A percentile compares a stretch with the other conserved stretches of the same genome.
Conservation (phyloP, 2,113 vertebrate genomes). For the Lepisosteus osseus region DNA sequence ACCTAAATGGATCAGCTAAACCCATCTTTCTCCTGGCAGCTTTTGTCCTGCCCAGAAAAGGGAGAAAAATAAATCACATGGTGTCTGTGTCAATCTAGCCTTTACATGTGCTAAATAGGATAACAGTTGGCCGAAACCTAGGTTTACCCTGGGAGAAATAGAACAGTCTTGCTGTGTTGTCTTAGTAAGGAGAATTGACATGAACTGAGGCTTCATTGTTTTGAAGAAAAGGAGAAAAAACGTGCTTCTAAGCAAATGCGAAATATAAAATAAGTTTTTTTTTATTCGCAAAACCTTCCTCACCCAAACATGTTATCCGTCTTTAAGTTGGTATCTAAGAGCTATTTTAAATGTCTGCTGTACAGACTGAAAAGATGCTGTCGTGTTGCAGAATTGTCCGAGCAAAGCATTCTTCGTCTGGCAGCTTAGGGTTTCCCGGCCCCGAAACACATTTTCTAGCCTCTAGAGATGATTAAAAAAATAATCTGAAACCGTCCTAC, state of each 20-base stretch:
- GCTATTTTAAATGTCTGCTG: no score
- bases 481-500: no score
- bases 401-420: no score
- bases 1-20: slow-evolving; percentile 30
- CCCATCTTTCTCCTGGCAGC: slow-evolving; percentile 20
- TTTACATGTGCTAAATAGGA: slow-evolving; percentile 20
- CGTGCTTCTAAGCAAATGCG: slow-evolving; percentile 33
- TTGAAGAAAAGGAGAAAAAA: slow-evolving; percentile 43
- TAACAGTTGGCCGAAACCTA: slow-evolving; percentile 19
- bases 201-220: slow-evolving; percentile 57
- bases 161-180: slow-evolving; percentile 12
- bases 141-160: slow-evolving; percentile 46
- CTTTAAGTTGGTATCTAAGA: no score
- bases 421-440: no score
- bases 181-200: background rate
- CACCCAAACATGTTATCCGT: no score
- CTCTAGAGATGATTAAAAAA: no score
- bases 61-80: slow-evolving; percentile 17
- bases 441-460: no score
- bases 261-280: slow-evolving; percentile 12
- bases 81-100: slow-evolving; percentile 34
- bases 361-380: no score
- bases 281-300: no score
- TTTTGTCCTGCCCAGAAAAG: slow-evolving; percentile 27
- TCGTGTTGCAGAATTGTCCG: no score